Evolutionary conservation across 1,140 invertebrate species (phyloP).

Genomic region (Drosophila lini): DNA sequence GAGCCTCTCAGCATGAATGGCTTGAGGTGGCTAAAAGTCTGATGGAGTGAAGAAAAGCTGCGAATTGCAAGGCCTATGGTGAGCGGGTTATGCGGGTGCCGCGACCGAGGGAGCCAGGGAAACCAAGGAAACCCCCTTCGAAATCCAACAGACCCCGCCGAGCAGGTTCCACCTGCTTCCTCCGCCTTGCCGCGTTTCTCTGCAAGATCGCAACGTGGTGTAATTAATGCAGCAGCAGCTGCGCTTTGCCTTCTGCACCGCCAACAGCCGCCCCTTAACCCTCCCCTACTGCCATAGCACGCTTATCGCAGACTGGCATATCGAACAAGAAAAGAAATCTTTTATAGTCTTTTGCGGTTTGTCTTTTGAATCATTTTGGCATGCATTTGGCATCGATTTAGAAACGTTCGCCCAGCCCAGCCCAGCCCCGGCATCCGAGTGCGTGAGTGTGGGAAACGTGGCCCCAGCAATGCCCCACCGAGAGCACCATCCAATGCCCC

Average conservation of each 20-base stretch:
- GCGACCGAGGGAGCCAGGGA: not conserved
- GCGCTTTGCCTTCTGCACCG: conserved; percentile 63
- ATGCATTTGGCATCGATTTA: conserved; percentile 72
- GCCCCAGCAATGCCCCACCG: conserved; percentile 28
- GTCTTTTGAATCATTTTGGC: conserved; percentile 68
- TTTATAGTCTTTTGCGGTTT: conserved; percentile 82
- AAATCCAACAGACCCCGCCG: conserved; percentile 33
- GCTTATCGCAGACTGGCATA: conserved; percentile 74
- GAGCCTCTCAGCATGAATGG: conserved; percentile 57
- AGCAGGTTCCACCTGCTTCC: conserved; percentile 66
- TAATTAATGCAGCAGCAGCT: conserved; percentile 82
- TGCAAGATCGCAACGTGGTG: conserved; percentile 40
- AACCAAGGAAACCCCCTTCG: conserved; percentile 11
- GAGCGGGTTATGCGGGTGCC: conserved; percentile 68
- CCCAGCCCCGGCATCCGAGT: conserved; percentile 30
- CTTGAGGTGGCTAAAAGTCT: conserved; percentile 26
- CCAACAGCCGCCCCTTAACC: not conserved
- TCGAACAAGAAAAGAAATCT: conserved; percentile 74
- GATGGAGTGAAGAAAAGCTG: conserved; percentile 7
- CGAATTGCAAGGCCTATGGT: not conserved
- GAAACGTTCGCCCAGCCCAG: conserved; percentile 37
- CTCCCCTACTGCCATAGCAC: not conserved
- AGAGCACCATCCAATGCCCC: conserved; percentile 11
- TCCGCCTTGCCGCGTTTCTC: not conserved
- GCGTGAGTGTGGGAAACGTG: conserved; percentile 76